Evolutionary conservation across 2,113 vertebrate species (phyloP), one percentile per base, ranked within the genome.

Genomic region (Scalopus aquaticus): DNA sequence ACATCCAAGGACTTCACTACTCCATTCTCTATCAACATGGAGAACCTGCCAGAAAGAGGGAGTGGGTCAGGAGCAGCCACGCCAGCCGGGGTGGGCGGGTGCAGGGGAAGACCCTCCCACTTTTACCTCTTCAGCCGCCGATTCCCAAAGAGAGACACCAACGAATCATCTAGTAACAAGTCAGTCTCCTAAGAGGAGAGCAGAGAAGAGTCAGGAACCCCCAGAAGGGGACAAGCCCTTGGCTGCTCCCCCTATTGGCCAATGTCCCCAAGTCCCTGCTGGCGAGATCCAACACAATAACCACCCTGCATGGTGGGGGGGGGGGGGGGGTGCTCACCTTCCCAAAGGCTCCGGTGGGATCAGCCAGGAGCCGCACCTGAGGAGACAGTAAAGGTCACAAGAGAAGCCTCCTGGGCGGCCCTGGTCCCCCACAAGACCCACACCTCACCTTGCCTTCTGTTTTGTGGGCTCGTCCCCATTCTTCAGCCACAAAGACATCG

Each of bases 351-450:
- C 99, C 99, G 6, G 97, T 99, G 2, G 99, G 98, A 96, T 99
- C 99, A 64, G 99, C 99, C 95, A 99, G 96, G 98, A 99, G 99
- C 94, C 98, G 98, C 94, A 99, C 97, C 99, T 99, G 93, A 37
- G n/a, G 32, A 74, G 72, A 95, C 46, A 88, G 22, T 2, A 62
- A 58, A 69, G 26, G 54, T 95, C 80, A 94, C 17, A 35, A 30
- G 54, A 42, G 32, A 42, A 60, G 22, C 3, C 77, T 80, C 35
- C 26, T 2, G n/a, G 19, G 37, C 12, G 39, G 37, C 69, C 39
- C 69, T 28, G 37, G 39, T 15, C 13, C 20, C 26, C 19, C 69
- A 12, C 15, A 37, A 32, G 24, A 20, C 26, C 70, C 30, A 1
- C 10, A 10, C 2, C 96, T 96, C 77, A 99, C 99, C 99, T 99